Conservation (phyloP, 2,797 vertebrate species). For the Anableps anableps region DNA sequence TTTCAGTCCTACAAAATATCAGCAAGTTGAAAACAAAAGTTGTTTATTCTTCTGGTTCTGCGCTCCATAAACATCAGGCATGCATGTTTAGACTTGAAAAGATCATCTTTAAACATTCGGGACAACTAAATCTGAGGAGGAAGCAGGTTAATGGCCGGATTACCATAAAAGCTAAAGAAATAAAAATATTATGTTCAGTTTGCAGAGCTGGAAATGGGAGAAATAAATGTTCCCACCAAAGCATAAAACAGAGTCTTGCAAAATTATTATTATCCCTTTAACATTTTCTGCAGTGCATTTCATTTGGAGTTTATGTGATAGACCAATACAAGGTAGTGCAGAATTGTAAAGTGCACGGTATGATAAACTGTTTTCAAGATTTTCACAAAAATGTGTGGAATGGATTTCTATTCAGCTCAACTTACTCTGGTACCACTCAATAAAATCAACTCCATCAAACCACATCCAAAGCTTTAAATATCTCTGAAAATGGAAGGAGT, state of each 20-base stretch:
- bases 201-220: slow-evolving; percentile 50
- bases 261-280: not conserved
- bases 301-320: not conserved
- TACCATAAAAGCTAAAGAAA: slow-evolving; percentile 61
- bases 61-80: slow-evolving; percentile 28
- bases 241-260: slow-evolving; percentile 1
- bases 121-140: slow-evolving; percentile 29
- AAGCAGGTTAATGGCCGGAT: slow-evolving; percentile 63
- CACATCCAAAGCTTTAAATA: not conserved
- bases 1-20: slow-evolving; percentile 41
- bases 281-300: no score
- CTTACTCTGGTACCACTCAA: no score
- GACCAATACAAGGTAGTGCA: not conserved
- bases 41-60: slow-evolving; percentile 20
- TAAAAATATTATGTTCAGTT: slow-evolving; percentile 41
- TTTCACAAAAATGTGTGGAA: no score
- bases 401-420: no score
- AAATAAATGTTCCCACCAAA: slow-evolving; percentile 58
- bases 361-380: not conserved
- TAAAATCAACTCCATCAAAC: not conserved
- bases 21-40: slow-evolving; percentile 47
- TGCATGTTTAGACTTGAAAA: slow-evolving; percentile 46
- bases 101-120: slow-evolving; percentile 45
- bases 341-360: not conserved
- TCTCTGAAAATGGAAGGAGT: not conserved